Base-by-base conservation (phyloP, 2,113 vertebrate species). In the Bos indicus region DNA sequence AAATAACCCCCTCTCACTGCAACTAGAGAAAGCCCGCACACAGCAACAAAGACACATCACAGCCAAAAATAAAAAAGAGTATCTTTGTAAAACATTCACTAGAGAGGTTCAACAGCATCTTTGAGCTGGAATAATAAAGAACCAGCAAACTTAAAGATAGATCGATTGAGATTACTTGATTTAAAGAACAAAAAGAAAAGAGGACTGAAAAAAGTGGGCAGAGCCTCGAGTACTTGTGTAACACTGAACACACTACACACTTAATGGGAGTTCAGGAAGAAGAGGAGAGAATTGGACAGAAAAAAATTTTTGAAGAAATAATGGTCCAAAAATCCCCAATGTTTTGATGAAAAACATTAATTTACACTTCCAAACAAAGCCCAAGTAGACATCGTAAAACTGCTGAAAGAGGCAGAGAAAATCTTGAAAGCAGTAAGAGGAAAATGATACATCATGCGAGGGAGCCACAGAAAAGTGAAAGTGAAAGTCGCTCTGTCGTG, bases 281-380 rank as follows among this genome's bases (percentile, higher is more conserved):
- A 88, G 51, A 90, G 28, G 40, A 90, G 51, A 54, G 3, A 57
- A 82, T n/a, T 52, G 43, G 43, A 46, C 43, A 71, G 13, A 56
- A 97, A 30, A 97, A 56, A 93, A 46, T 25, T 80, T 80, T 74
- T 90, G n/a, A 95, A 77, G 28, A 97, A 84, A 67, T 82, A 86
- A 82, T 71, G 60, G 26, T 17, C 78, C 26, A 51, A 33, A 93
- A 60, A 2, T 40, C 4, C 25, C 43, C 77, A 67, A 74, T 71
- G n/a, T 36, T 80, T 62, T 91, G 28, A 91, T 94, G 36, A 54
- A 77, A 96, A 51, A 46, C 9, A 46, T 15, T 83, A 40, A 89
- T 87, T 77, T 95, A 93, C 3, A 80, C 13, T 74, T 52, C 13
- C 46, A 89, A 84, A 83, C 5, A 74, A 93, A 89, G 52, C 71